Evolutionary conservation across 2,888 invertebrate species (phyloP), one percentile per base, ranked within the genome.

Genomic region (Troides aeacus): DNA sequence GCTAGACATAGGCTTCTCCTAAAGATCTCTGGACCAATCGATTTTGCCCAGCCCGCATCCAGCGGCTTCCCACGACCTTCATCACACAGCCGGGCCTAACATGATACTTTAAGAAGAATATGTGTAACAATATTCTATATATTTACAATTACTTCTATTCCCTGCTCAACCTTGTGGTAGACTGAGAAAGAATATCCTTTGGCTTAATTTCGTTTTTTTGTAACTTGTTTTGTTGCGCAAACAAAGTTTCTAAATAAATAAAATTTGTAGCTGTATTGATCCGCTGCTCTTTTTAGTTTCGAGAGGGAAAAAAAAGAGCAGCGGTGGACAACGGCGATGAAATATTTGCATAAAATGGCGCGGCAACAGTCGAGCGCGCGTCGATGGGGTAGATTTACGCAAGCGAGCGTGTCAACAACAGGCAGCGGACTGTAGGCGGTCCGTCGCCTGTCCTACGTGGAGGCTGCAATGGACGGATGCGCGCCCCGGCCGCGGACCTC

Each of bases 331-430:
- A n/a, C 7, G n/a, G 17, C 57, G 62, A 23, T 8, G 57, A 64
- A 50, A 63, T 36, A 70, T 70, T 70, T 70, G 59, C 63, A 66
- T 66, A 63, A 63, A 66, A 70, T 62, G 46, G 46, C 61, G 21
- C 67, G 70, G 63, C 63, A 73, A 72, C 69, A 70, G 72, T 72
- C 66, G 23, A 42, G 30, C 65, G 50, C 62, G 17, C 63, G 66
- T 64, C 61, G 68, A 60, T 66, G 56, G 39, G 39, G 57, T 50
- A 57, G 68, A 73, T 78, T 62, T 73, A 74, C 72, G 70, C 68
- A 70, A 65, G 69, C 71, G 71, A 70, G 68, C 68, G 65, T 74
- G 81, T 78, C 81, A 79, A 50, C 70, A 66, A 23, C 79, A 79
- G 76, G 39, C 69, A 73, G 70, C 62, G 70, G 70, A 67, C 77